Base-by-base conservation (phyloP, 2,797 vertebrate species). In the Octomys mimax region DNA sequence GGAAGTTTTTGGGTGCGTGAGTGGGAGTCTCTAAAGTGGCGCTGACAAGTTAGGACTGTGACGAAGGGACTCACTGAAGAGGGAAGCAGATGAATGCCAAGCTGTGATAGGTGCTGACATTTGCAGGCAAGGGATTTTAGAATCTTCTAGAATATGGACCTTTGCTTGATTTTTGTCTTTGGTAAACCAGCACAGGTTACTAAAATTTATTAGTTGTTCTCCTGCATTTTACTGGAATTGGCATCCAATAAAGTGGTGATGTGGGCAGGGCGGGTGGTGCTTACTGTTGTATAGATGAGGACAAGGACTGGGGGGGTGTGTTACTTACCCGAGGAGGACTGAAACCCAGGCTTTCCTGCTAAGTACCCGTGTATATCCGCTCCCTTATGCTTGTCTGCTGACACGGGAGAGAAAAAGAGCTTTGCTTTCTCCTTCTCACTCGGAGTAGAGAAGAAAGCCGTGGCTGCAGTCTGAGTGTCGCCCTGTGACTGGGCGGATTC, bases 271-370 rank as follows among this genome's bases (percentile, higher is more conserved):
- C 31, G 64, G 28, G 26, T 62, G 36, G 36, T 80, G 64, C 62
- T 8, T 61, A 42, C 64, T 89, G 13, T 83, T 89, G 93, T 89
- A 68, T 85, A 71, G 85, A 64, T 49, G n/a, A 96, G 78, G 68
- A 82, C n/a, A 81, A n/a, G 49, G 6, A 18, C 87, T 91, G 42
- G n/a, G 89, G n/a, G 49, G 42, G 42, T 3, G 68, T 80, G 71
- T 87, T 49, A 42, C 87, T 95, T 94, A 89, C 14, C 33, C 77
- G 89, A 71, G 42, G 42, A 70, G 57, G 66, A 73, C 33, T 42
- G 42, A 84, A 95, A 36, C 36, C 19, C n/a, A 62, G 19, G 46
- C 24, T 49, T 95, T 95, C 39, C 87, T 84, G 42, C 39, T 73
- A 61, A 81, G 92, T 70, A 31, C 54, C 26, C 92, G 61, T 46